Evolutionary conservation across 2,888 invertebrate species (phyloP).

Genomic region (Apotomis turbidana): DNA sequence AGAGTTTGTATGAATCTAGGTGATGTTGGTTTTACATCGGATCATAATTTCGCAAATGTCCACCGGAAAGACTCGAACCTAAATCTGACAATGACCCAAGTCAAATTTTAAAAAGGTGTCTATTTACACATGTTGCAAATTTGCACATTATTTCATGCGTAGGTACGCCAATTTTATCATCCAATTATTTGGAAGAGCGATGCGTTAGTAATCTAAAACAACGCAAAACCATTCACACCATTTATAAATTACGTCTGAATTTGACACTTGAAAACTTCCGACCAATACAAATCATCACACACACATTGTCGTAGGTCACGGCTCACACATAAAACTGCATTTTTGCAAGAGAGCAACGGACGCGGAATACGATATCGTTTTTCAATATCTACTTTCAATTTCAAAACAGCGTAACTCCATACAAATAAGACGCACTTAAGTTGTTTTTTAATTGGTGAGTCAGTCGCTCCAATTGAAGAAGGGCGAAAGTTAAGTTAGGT

Average conservation of each 20-base stretch:
- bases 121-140: too few species aligned
- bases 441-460: not conserved
- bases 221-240: too few species aligned
- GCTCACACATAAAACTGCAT: conserved; percentile 49
- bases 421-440: not conserved
- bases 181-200: too few species aligned
- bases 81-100: too few species aligned
- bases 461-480: not conserved
- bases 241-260: conserved; percentile 2
- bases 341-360: conserved; percentile 65
- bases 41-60: too few species aligned
- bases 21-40: too few species aligned
- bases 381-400: conserved; percentile 51
- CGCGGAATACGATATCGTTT: conserved; percentile 66
- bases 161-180: too few species aligned
- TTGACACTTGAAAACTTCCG: conserved; percentile 27
- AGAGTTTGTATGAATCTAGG: too few species aligned
- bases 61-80: too few species aligned
- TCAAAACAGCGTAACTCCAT: conserved; percentile 9
- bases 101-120: too few species aligned
- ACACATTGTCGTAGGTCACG: conserved; percentile 63
- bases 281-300: conserved; percentile 43
- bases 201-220: conserved; percentile 1
- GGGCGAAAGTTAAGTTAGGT: not conserved
- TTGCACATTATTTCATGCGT: too few species aligned